phyloP scores from a whole-genome alignment of 2,113 vertebrate species.

The rat (Rattus norvegicus) region DNA sequence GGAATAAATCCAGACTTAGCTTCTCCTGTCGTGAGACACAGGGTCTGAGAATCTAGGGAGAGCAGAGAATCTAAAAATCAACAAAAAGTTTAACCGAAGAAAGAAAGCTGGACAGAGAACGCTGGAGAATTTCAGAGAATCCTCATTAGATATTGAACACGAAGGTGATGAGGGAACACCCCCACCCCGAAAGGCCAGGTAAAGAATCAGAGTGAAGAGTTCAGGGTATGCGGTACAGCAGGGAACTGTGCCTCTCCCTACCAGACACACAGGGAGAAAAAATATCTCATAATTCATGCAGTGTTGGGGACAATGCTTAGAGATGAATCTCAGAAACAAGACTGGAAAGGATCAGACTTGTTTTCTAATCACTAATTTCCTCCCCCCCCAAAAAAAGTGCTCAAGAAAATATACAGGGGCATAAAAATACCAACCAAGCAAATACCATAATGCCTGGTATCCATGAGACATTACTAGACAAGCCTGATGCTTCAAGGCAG shows the following conservation, averaged over 20 bases:
- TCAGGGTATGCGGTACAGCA: background rate
- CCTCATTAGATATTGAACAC: too few relatives aligned
- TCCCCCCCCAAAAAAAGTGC: background rate
- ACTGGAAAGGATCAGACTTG: background rate
- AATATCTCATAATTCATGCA: background rate
- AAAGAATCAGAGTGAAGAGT: background rate
- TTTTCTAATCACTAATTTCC: constrained; percentile 37
- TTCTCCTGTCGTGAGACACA: background rate
- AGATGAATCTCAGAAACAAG: constrained; percentile 44
- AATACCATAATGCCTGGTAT: constrained; percentile 38
- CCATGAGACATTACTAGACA: constrained; percentile 1
- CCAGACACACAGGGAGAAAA: background rate
- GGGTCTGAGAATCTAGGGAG: background rate
- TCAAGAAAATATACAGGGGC: constrained; percentile 37
- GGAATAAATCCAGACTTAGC: background rate
- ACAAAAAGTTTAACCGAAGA: background rate
- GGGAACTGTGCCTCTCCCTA: background rate
- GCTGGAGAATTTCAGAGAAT: background rate
- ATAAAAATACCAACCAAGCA: constrained; percentile 46
- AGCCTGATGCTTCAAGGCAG: background rate
- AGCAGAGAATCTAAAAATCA: background rate
- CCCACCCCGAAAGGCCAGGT: background rate
- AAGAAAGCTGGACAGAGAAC: background rate
- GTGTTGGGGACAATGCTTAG: background rate
- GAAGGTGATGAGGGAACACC: background rate